These are phyloP conservation scores for Oreocharis arfaki DNA, from an alignment of 2,113 vertebrate genomes.

Conservation along the genomic window DNA sequence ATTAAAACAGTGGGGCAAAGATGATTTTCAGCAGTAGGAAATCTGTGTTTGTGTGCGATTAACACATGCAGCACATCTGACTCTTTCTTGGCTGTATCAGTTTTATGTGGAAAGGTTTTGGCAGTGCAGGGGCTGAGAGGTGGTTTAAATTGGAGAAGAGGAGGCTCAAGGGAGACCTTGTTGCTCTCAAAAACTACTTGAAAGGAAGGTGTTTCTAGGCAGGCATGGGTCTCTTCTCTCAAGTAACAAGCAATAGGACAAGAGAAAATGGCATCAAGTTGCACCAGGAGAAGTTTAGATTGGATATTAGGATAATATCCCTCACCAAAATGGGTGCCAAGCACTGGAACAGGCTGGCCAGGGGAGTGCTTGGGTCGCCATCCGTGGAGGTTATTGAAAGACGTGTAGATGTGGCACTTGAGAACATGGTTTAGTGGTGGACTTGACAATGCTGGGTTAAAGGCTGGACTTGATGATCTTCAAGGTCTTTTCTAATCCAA, in stretches of 20 bases:
- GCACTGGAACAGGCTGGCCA: not conserved
- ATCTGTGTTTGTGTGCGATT: not conserved
- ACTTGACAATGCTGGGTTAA: not conserved
- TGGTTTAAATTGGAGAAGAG: not conserved
- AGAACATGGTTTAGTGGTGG: not conserved
- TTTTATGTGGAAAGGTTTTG: not conserved
- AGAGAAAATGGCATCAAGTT: not conserved
- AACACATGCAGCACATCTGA: not conserved
- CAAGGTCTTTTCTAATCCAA: not conserved
- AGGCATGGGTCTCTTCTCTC: not conserved
- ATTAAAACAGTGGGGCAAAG: not conserved
- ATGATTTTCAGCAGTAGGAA: not conserved
- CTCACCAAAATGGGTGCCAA: not conserved
- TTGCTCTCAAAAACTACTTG: not conserved
- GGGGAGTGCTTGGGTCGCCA: not conserved
- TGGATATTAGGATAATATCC: not conserved
- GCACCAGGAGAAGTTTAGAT: not conserved
- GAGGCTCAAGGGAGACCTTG: not conserved
- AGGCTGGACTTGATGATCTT: not conserved
- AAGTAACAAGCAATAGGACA: not conserved
- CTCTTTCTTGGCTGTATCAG: not conserved
- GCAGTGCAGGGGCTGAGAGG: not conserved
- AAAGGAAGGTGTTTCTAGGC: accelerated
- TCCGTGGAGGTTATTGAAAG: not conserved
- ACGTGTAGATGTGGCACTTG: not conserved